Base-by-base conservation (phyloP, 2,888 invertebrate species). In the Sphinx pinastri region DNA sequence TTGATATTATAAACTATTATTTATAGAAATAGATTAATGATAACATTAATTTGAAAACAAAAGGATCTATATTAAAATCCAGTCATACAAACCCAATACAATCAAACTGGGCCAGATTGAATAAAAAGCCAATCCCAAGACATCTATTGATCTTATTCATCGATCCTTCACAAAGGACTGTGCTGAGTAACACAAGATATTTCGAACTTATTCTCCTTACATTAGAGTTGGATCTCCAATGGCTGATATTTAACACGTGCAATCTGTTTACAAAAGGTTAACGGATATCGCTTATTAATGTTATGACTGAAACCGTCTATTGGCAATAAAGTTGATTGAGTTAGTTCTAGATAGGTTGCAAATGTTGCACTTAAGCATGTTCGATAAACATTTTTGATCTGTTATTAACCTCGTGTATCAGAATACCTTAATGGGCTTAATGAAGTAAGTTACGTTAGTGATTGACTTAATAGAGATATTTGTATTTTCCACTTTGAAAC, bases 221-320 rank as follows among this genome's bases (percentile, higher is more conserved):
- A 0, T 0, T 80, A 85, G 38, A 68, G 81, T 81, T 69, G 16
- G 73, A 51, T 76, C 78, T 85, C 10, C 69, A 55, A 0, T 75
- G 74, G 19, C 14, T 25, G 47, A 60, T 52, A 49, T 67, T 71
- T 66, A 78, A 88, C 91, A 91, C 90, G 89, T 90, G 88, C 85
- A 88, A 84, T 86, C 81, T 82, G 86, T 86, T 83, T 84, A 85
- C 81, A 88, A 90, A 63, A 90, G 87, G 88, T 86, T 86, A 89
- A 78, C 88, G 92, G 92, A 93, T 93, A 93, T 92, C 80, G 84
- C 87, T 91, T 91, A 91, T 91, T 91, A 91, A 91, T 91, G 88
- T 86, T 85, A 87, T 83, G 86, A 84, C 84, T 87, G 89, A 84
- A 87, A 87, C 88, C 45, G 52, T 63, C 45, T 60, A 69, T 45